A percentile compares a stretch with the other conserved stretches of the same genome.
Evolutionary conservation across 2,888 invertebrate genomes (phyloP).

Genomic region (Pherbina coryleti): DNA sequence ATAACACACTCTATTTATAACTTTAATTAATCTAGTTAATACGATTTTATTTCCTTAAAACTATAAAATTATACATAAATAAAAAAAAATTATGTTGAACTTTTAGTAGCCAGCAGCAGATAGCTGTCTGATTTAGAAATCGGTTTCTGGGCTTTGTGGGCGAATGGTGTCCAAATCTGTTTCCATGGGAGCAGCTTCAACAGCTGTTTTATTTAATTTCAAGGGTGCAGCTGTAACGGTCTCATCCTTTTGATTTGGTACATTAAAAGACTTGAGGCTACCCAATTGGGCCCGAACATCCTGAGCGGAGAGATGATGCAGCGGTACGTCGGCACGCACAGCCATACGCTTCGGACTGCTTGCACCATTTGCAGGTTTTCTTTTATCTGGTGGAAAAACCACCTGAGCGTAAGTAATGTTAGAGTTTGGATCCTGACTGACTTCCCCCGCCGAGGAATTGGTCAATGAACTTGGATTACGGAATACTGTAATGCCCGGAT

Average conservation of each 20-base stretch:
- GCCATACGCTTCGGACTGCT: slow-evolving; percentile 62
- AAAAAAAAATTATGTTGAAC: too few relatives aligned
- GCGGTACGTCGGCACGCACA: slow-evolving; percentile 62
- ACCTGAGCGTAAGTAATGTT: slow-evolving; percentile 65
- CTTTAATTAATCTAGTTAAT: too few relatives aligned
- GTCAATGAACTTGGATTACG: slow-evolving; percentile 63
- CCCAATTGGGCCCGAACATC: slow-evolving; percentile 64
- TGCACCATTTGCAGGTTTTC: slow-evolving; percentile 56
- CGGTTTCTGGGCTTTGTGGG: slow-evolving; percentile 66
- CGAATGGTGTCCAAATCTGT: slow-evolving; percentile 49
- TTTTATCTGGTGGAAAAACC: slow-evolving; percentile 62
- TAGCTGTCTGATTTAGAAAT: slow-evolving; percentile 54
- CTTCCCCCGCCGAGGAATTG: slow-evolving; percentile 58
- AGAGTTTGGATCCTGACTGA: slow-evolving; percentile 50
- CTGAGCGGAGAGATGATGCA: slow-evolving; percentile 63
- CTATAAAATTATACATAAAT: too few relatives aligned
- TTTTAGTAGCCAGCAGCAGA: too few relatives aligned
- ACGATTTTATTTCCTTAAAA: too few relatives aligned
- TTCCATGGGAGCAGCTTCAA: slow-evolving; percentile 27
- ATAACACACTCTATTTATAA: too few relatives aligned
- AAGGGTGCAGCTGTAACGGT: slow-evolving; percentile 2
- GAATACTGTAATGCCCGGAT: slow-evolving; percentile 53
- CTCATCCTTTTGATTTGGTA: slow-evolving; percentile 32
- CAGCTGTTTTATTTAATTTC: neutral
- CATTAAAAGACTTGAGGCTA: slow-evolving; percentile 62